Evolutionary conservation across 2,797 vertebrate species (phyloP).

Genomic region (Erpetoichthys calabaricus): DNA sequence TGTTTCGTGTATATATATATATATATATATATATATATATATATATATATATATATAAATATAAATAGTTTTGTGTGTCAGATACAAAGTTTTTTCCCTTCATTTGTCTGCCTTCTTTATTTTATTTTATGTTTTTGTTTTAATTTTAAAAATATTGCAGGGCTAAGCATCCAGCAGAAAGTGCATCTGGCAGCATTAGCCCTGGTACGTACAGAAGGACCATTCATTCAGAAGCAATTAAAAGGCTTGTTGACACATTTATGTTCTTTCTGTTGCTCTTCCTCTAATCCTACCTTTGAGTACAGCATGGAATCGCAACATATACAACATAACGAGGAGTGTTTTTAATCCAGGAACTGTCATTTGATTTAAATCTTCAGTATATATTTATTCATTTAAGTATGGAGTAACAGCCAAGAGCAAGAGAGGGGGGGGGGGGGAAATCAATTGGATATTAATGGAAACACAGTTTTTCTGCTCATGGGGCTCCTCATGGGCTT

Average conservation of each 20-base stretch:
- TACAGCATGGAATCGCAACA: background rate
- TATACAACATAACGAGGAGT: conserved; percentile 5
- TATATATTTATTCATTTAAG: background rate
- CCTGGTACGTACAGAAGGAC: conserved; percentile 25
- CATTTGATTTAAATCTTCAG: conserved; percentile 1
- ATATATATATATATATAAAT: no score
- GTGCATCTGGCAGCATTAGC: conserved; percentile 29
- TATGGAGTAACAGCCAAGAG: no score
- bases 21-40: no score
- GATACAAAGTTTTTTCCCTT: no score
- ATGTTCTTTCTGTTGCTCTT: conserved; percentile 25
- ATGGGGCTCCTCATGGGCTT: no score
- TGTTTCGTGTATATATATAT: no score
- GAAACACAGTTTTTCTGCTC: no score
- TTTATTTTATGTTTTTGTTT: conserved; percentile 26
- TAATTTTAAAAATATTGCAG: conserved; percentile 24
- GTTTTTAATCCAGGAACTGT: conserved; percentile 21
- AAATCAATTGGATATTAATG: background rate
- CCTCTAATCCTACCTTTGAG: conserved; percentile 4
- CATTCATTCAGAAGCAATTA: conserved; percentile 30
- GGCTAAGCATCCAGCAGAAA: conserved; percentile 23
- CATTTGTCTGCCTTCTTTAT: background rate
- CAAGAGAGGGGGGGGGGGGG: no score
- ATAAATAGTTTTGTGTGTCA: no score
- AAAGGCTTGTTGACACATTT: conserved; percentile 34